Conservation (phyloP, 2,797 vertebrate genomes). For the Champsocephalus gunnari region DNA sequence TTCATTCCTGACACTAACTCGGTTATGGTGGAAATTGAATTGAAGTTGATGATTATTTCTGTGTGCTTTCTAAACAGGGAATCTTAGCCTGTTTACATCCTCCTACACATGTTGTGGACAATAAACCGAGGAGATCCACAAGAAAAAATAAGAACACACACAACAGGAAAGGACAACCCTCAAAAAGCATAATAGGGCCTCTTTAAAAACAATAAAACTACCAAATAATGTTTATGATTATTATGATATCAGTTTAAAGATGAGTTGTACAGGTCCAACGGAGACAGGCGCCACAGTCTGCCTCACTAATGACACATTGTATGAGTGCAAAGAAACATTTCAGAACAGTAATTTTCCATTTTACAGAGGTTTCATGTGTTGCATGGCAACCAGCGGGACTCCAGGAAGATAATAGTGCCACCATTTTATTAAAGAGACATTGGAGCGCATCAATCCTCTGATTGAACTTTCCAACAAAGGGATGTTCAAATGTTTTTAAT, state of each 20-base stretch:
- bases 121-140: not conserved
- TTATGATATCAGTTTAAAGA: no score
- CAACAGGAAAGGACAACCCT: no score
- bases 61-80: slow-evolving; percentile 1
- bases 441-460: slow-evolving; percentile 8
- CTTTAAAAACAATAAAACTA: no score
- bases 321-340: not conserved
- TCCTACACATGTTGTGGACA: not conserved
- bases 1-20: slow-evolving; percentile 23
- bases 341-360: slow-evolving; percentile 15
- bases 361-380: not conserved
- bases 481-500: not conserved
- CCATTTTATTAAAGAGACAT: slow-evolving; percentile 5
- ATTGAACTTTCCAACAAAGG: not conserved
- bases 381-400: slow-evolving; percentile 18
- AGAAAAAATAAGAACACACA: not conserved
- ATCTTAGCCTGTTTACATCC: not conserved
- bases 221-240: no score
- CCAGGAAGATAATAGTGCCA: no score
- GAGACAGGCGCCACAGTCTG: no score
- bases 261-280: no score
- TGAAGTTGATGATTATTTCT: not conserved
- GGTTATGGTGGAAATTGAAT: slow-evolving; percentile 16
- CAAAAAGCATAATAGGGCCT: no score
- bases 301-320: not conserved